Evolutionary conservation across 2,888 invertebrate species (phyloP), one percentile per base, ranked within the genome.

Genomic region (Eurytoma adleriae): DNA sequence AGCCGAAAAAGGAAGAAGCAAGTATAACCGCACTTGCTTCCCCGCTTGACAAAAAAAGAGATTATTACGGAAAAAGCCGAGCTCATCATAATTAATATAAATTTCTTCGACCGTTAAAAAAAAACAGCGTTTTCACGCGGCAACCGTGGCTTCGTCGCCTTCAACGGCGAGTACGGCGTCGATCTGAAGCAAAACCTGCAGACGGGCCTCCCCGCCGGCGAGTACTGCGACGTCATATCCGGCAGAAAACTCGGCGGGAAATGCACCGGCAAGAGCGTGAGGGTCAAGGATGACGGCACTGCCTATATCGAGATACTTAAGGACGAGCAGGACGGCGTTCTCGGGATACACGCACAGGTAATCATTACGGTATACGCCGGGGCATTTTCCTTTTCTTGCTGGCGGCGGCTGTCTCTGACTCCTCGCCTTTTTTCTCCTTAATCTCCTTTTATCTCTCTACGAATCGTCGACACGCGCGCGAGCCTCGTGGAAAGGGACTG

Each of bases 171-270:
- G 48, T 78, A 56, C 48, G 89, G 90, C 62, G 92, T 92, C 86
- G 92, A 94, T 83, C 86, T 96, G 56, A 93, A 93, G 72, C 90
- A 92, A 85, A 92, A 87, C 54, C 90, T 96, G 52, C 89, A 94
- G 91, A 95, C 95, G 3, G 95, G 95, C 83, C 92, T 97, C 52
- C 94, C 96, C 1, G 92, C 93, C 71, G 97, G 97, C 54, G 91
- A 86, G 0, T 97, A 98, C 91, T 97, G 97, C 89, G 97, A 97
- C 90, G 92, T 97, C 30, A 96, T 96, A 83, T 94, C 95, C 24
- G 96, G 96, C 7, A 88, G 90, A 12, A 73, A 64, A 48, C 62
- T 59, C 40, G 64, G 13, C 79, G 93, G 92, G 78, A 86, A 89
- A 3, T 96, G 96, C 86, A 94, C 94, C 0, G 96, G 96, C 40